Percentiles rank a stretch among this genome's conserved stretches.
phyloP scores from a whole-genome alignment of 1,140 invertebrate genomes.

The Solenopsis fugax region DNA sequence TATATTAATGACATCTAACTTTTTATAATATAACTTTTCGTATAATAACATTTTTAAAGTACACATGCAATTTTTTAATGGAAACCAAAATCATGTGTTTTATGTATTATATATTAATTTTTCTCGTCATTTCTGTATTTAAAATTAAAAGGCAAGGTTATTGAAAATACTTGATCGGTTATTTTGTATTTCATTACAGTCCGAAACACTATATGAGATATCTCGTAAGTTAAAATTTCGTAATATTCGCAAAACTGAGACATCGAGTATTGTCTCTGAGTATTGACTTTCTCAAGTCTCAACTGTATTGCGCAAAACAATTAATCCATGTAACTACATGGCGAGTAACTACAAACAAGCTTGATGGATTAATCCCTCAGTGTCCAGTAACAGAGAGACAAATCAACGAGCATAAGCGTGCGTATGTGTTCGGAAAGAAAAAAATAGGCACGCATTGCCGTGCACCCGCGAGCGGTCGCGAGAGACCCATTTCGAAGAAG shows the following conservation, averaged over 20 bases:
- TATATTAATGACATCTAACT: too few species aligned
- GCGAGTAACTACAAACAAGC: neutral
- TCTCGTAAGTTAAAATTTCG: neutral
- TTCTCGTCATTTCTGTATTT: neutral
- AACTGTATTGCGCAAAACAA: neutral
- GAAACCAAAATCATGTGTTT: neutral
- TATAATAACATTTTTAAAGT: neutral
- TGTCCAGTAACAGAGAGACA: neutral
- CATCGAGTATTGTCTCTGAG: neutral
- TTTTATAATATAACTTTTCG: too few species aligned
- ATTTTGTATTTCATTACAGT: neutral
- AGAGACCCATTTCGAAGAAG: slow-evolving; percentile 72
- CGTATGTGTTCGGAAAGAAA: slow-evolving; percentile 4
- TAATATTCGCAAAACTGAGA: neutral
- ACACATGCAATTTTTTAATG: neutral
- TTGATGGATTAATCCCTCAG: slow-evolving; percentile 13
- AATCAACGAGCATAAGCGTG: neutral
- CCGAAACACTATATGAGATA: neutral
- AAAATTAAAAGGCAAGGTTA: neutral
- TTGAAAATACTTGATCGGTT: neutral
- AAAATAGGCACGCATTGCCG: slow-evolving; percentile 5
- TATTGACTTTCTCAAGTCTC: neutral
- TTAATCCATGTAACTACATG: neutral
- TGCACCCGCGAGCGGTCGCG: slow-evolving; percentile 25
- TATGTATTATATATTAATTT: neutral